Evolutionary conservation across 2,113 vertebrate genomes (phyloP), one percentile per base, ranked within the genome.

Genomic region (Hymenochirus boettgeri): DNA sequence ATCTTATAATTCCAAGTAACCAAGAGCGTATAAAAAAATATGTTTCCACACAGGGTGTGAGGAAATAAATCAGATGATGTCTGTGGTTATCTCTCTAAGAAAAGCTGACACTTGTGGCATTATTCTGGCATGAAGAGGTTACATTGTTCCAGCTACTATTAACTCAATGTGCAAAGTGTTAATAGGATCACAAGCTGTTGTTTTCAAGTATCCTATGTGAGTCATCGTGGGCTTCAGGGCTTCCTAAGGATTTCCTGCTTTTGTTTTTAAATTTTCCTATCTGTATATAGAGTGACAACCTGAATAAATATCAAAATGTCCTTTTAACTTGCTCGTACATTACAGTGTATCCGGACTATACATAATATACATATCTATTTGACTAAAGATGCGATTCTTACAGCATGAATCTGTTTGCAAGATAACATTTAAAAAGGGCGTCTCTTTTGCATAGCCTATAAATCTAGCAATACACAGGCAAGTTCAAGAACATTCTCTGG

Each of bases 231-330:
- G n/a, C 39, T 42, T 42, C 39, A 42, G 39, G 13, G n/a, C 15
- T 17, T 42, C 39, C 39, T 42, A 42, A 42, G 39, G 39, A 42
- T 42, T 42, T 42, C 39, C 39, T 42, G 39, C 39, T 42, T n/a
- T 42, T 42, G 13, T 42, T 42, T 6, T 42, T n/a, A n/a, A n/a
- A n/a, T 6, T 42, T 42, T 42, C 39, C 39, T 42, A 42, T 42
- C 2, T 15, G 17, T 12, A 42, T 42, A 15, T n/a, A 6, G 17
- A 18, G 39, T 42, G 39, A 42, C 11, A 15, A 42, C 13, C 39
- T 42, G 39, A 42, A 42, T 42, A 42, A 42, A 42, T 42, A 42
- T 42, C 39, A n/a, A 42, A 42, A 42, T 42, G 39, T 42, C 15
- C 39, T 42, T 42, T 42, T n/a, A 42, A 42, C 1, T 42, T 42